phyloP scores from a whole-genome alignment of 1,140 invertebrate species.

The Drosophila asahinai region DNA sequence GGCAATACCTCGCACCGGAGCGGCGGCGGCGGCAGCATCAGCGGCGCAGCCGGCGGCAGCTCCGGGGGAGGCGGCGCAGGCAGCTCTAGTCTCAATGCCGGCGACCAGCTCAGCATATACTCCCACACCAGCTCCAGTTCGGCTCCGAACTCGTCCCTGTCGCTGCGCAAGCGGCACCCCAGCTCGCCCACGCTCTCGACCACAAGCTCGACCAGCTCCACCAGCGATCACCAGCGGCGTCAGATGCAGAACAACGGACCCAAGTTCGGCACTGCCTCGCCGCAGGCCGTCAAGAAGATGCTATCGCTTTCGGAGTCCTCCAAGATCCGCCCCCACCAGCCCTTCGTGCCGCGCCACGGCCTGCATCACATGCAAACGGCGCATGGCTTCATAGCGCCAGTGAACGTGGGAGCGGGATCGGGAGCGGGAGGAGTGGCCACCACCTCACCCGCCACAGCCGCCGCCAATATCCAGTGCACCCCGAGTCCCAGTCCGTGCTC shows the following conservation, averaged over 20 bases:
- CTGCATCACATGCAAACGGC: constrained; percentile 75
- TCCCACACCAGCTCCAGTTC: constrained; percentile 57
- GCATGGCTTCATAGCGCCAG: constrained; percentile 61
- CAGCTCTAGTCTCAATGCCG: constrained; percentile 66
- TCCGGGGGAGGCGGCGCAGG: constrained; percentile 64
- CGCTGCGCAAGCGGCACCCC: constrained; percentile 86
- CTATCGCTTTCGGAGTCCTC: constrained; percentile 94
- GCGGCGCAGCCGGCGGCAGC: constrained; percentile 71
- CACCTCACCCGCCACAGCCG: constrained; percentile 27
- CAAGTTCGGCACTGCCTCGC: constrained; percentile 95
- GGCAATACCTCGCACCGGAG: constrained; percentile 80
- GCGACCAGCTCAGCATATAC: constrained; percentile 80
- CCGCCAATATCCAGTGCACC: constrained; percentile 62
- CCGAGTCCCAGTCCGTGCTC: constrained; percentile 87
- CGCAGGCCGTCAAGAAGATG: constrained; percentile 97
- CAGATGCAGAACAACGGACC: constrained; percentile 90
- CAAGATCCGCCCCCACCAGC: constrained; percentile 95
- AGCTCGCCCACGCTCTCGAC: constrained; percentile 91
- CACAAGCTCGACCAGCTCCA: constrained; percentile 95
- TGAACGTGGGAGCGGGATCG: constrained; percentile 11
- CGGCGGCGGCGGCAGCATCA: constrained; percentile 78
- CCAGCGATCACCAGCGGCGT: constrained; percentile 94
- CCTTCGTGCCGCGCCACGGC: constrained; percentile 82
- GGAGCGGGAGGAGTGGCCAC: constrained; percentile 19
- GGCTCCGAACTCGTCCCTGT: constrained; percentile 16